Evolutionary conservation across 2,888 invertebrate species (phyloP).

Genomic region (Diabrotica balteata): DNA sequence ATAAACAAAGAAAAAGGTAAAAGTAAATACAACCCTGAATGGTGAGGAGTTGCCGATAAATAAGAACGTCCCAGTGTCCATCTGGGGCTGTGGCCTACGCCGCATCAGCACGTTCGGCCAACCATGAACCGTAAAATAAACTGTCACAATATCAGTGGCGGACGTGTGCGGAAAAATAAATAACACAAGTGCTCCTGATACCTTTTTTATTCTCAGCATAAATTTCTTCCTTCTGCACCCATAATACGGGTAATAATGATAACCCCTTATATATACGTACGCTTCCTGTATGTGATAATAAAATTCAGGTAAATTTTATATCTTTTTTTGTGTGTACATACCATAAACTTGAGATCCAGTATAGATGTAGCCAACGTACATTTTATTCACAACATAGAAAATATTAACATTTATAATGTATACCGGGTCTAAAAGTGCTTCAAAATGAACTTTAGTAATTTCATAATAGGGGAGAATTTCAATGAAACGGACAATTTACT

Average conservation of each 20-base stretch:
- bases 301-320: background rate
- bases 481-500: too few relatives aligned
- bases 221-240: constrained; percentile 6
- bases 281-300: background rate
- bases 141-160: constrained; percentile 30
- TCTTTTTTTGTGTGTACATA: too few relatives aligned
- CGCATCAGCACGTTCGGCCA: constrained; percentile 32
- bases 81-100: constrained; percentile 28
- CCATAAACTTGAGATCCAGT: too few relatives aligned
- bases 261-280: constrained; percentile 3
- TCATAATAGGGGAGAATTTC: too few relatives aligned
- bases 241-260: constrained; percentile 16
- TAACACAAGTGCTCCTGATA: constrained; percentile 14
- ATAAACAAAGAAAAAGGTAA: too few relatives aligned
- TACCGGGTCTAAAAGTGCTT: too few relatives aligned
- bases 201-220: constrained; percentile 14
- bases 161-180: constrained; percentile 23
- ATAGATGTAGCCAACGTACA: too few relatives aligned
- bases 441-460: too few relatives aligned
- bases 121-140: constrained; percentile 34
- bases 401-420: too few relatives aligned
- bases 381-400: too few relatives aligned
- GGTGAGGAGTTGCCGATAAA: constrained; percentile 52
- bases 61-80: constrained; percentile 48
- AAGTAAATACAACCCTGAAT: constrained; percentile 10